Evolutionary conservation across 2,113 vertebrate genomes (phyloP), one percentile per base, ranked within the genome.

Genomic region (Megalops atlanticus): DNA sequence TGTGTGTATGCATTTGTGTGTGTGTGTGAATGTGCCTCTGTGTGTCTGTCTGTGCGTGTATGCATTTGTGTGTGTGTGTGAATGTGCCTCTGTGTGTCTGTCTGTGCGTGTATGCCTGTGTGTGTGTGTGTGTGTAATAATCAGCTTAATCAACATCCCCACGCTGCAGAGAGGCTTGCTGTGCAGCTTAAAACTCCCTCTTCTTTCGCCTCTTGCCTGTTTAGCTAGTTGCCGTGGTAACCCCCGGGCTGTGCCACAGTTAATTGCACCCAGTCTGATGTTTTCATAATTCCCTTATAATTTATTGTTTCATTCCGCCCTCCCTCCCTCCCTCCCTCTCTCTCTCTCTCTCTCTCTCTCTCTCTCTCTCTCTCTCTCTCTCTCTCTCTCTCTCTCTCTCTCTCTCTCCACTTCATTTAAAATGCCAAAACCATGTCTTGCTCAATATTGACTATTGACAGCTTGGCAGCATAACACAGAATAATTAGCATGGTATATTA

Each of bases 211-310:
- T 82, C 82, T 39, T n/a, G 80, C 86, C 82, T 47, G 84, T 88
- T 82, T 80, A 84, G 89, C 83, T 68, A 69, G 91, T 92, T 92
- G 85, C 91, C 88, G 91, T 91, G 79, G 91, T 87, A 71, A 79
- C 64, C 77, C 21, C 77, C 24, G 64, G 52, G 39, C 58, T 70
- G 77, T 43, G 58, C 40, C 3, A 18, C 64, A 39, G 41, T 68
- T 79, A 79, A 79, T 79, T 79, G 77, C 77, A 69, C 77, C 77
- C 38, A 27, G 24, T 54, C 77, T 71, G 64, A 79, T 79, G 64
- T 79, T 71, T 71, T 39, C 41, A 47, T 43, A 35, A 40, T 81
- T 71, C 16, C 64, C 81, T 52, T 79, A 81, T 39, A 76, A 35
- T 70, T 27, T 43, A 15, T 35, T 21, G 45, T 71, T 71, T 84